phyloP scores from a whole-genome alignment of 2,113 vertebrate species.

The Laticauda laticaudata region DNA sequence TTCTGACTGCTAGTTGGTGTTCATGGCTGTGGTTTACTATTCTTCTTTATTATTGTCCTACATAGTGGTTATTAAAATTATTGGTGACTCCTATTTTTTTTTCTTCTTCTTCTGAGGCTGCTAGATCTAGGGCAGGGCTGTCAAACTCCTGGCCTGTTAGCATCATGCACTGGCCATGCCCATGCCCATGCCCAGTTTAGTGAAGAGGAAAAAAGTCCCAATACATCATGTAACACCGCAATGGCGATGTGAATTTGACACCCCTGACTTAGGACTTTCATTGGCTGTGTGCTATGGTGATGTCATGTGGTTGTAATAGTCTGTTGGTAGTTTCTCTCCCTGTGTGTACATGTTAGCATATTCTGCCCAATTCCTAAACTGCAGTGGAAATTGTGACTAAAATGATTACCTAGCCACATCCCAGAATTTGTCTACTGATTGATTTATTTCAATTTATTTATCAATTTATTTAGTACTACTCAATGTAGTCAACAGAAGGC shows the following conservation, averaged over 20 bases:
- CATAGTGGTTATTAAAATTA: not conserved
- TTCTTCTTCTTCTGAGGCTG: not conserved
- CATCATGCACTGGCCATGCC: too few species aligned
- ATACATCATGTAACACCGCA: too few species aligned
- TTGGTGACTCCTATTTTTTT: not conserved
- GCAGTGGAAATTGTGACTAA: not conserved
- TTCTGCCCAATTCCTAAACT: not conserved
- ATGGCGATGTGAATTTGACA: too few species aligned
- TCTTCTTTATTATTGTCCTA: not conserved
- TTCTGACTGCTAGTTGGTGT: not conserved
- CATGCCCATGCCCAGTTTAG: too few species aligned
- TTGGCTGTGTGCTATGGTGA: not conserved
- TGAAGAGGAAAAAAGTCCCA: too few species aligned
- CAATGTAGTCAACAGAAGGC: not conserved
- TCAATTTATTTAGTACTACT: not conserved
- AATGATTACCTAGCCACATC: not conserved
- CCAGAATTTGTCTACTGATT: not conserved
- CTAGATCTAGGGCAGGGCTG: not conserved
- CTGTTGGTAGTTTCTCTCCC: not conserved
- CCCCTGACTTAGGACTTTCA: not conserved
- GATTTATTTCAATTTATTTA: not conserved
- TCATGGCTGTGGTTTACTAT: not conserved
- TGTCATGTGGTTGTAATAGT: not conserved
- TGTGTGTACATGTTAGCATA: not conserved
- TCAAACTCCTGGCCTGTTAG: too few species aligned